These are phyloP conservation scores for Platycheirus albimanus DNA, from an alignment of 2,888 invertebrate species.

Conservation along the genomic window DNA sequence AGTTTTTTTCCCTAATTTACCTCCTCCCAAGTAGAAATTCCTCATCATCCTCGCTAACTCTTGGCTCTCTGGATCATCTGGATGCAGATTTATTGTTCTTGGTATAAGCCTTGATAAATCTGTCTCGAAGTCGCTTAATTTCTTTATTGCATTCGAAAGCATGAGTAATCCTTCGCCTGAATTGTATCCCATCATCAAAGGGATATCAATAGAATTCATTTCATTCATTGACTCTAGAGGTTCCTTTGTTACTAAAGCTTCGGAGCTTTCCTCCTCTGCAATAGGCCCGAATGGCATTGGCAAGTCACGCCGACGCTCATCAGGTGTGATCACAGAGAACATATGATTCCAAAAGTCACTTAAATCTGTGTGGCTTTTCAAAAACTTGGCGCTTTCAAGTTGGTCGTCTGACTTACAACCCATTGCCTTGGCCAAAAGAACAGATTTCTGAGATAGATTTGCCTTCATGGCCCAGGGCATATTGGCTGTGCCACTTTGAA, in stretches of 20 bases:
- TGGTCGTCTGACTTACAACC: constrained; percentile 75
- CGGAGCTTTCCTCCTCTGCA: constrained; percentile 78
- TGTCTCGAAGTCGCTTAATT: constrained; percentile 76
- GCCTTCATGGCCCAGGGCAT: constrained; percentile 81
- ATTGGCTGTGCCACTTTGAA: constrained; percentile 80
- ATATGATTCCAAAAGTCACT: constrained; percentile 76
- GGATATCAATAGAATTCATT: constrained; percentile 83
- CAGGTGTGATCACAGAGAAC: constrained; percentile 75
- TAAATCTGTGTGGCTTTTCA: constrained; percentile 70
- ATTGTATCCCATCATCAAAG: constrained; percentile 84
- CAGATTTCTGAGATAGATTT: constrained; percentile 76
- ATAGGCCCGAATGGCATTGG: constrained; percentile 80
- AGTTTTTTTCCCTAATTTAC: constrained; percentile 79
- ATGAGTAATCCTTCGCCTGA: constrained; percentile 84
- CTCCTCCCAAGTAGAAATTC: constrained; percentile 83
- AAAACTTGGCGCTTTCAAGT: constrained; percentile 61
- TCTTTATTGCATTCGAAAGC: constrained; percentile 76
- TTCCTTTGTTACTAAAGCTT: constrained; percentile 77
- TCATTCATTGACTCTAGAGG: constrained; percentile 83
- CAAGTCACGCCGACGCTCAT: constrained; percentile 79
- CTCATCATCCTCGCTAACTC: constrained; percentile 77
- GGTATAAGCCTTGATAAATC: constrained; percentile 80
- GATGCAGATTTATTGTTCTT: constrained; percentile 76
- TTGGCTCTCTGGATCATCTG: constrained; percentile 74
- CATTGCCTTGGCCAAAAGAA: constrained; percentile 77